Conservation (phyloP, 2,113 vertebrate genomes). For the Pangasianodon gigas region DNA sequence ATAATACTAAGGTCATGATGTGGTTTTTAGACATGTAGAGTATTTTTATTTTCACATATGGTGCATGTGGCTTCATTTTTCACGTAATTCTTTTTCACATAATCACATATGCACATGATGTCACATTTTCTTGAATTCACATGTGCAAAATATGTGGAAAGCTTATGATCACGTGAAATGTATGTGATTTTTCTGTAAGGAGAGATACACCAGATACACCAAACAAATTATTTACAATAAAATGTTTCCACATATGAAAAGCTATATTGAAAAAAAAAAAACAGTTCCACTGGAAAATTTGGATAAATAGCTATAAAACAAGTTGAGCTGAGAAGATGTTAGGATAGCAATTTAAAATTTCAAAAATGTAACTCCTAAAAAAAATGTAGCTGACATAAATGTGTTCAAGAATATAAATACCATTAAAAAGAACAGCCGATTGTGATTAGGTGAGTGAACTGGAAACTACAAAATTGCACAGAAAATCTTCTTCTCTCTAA, state of each 20-base stretch:
- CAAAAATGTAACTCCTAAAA: not conserved
- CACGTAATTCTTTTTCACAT: not conserved
- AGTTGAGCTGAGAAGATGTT: not conserved
- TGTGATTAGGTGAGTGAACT: not conserved
- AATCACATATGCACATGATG: not conserved
- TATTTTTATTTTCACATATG: not conserved
- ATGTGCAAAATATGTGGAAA: not conserved
- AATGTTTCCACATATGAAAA: not conserved
- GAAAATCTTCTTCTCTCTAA: slow-evolving; percentile 82
- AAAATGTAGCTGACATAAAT: not conserved
- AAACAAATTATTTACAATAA: not conserved
- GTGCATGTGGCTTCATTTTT: not conserved
- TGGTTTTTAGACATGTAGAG: not conserved
- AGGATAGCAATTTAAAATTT: not conserved
- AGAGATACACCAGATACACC: not conserved
- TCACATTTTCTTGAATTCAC: not conserved
- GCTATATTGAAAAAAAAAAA: not conserved
- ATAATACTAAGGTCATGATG: not conserved
- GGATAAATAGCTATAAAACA: not conserved
- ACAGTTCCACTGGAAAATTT: not conserved
- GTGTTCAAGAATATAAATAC: not conserved
- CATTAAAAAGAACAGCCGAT: slow-evolving; percentile 1
- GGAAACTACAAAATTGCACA: slow-evolving; percentile 78
- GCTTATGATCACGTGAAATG: not conserved
- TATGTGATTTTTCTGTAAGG: not conserved